Evolutionary conservation across 2,797 vertebrate species (phyloP), one percentile per base, ranked within the genome.

Genomic region (Pristis pectinata): DNA sequence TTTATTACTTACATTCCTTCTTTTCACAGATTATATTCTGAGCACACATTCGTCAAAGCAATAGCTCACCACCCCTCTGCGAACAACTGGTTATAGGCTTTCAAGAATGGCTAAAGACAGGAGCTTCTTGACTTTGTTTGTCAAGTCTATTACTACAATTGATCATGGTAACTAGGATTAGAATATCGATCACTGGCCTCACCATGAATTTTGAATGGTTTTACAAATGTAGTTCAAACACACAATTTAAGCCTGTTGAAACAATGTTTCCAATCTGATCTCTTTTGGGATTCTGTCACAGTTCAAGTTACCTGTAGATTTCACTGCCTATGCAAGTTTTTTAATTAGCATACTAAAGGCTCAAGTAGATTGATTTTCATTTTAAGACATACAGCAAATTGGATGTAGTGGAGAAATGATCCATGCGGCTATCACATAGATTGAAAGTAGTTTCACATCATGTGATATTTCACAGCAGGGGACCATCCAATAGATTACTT

Each of bases 101-200:
- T 91, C 87, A 11, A 91, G 87, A 91, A 64, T 91, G 17, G 19
- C 61, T 67, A 41, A 67, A 91, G 22, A 91, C 61, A 91, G n/a
- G 87, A 79, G 37, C 61, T 37, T 87, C 83, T 91, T 37, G 34
- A 91, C 87, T 41, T 91, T 89, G 76, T 77, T 77, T 79, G 61
- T 91, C 87, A 91, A 91, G 59, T 72, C 49, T 76, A 76, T 94
- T 94, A 49, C 72, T 44, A 53, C 27, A 56, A 94, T 94, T 94
- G 92, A 94, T 94, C 67, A 74, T 17, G 67, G 70, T 74, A 76
- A 94, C 37, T 94, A 49, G 92, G 92, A 94, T 94, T 93, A 53
- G 41, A 49, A 93, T 93, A 93, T 72, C 74, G 92, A 44, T 94
- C 70, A 74, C 64, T 64, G 61, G 87, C n/a, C 34, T 67, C 70